These are phyloP conservation scores for Platycercus adscitus DNA, from an alignment of 2,113 vertebrate genomes.

Conservation along the genomic window DNA sequence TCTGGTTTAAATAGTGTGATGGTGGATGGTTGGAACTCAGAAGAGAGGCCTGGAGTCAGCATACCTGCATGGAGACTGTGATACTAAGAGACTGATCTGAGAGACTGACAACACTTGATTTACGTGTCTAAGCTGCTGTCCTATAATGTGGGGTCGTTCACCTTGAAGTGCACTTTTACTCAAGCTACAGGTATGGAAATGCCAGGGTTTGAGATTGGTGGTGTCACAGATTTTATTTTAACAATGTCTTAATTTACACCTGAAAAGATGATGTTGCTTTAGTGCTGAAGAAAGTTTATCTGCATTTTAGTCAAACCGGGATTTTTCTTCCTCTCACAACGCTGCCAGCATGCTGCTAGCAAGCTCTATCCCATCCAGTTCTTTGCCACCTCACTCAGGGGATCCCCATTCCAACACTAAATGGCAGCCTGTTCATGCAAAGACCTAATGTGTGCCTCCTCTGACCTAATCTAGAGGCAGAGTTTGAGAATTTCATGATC, in stretches of 20 bases:
- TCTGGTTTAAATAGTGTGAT: conserved; percentile 29
- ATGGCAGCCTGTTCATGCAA: background rate
- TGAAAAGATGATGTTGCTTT: background rate
- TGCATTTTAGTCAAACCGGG: background rate
- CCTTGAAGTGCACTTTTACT: background rate
- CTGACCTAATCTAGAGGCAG: background rate
- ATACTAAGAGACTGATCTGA: background rate
- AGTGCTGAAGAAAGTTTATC: background rate
- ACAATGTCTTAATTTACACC: background rate
- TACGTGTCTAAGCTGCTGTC: background rate
- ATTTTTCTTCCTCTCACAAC: background rate
- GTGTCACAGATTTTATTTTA: background rate
- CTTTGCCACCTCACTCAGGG: background rate
- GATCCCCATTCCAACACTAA: background rate
- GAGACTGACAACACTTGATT: background rate
- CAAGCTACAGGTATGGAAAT: background rate
- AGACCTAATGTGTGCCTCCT: background rate
- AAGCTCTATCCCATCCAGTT: background rate
- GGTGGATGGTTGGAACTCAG: background rate
- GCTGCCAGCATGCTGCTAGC: background rate
- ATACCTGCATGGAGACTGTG: background rate
- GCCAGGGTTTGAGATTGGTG: background rate
- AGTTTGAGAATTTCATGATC: background rate
- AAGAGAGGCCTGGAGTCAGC: background rate
- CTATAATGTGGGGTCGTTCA: background rate